These are phyloP conservation scores for Holothuria leucospilota DNA, from an alignment of 53 echinoderm and acorn worm species.

Conservation along the genomic window DNA sequence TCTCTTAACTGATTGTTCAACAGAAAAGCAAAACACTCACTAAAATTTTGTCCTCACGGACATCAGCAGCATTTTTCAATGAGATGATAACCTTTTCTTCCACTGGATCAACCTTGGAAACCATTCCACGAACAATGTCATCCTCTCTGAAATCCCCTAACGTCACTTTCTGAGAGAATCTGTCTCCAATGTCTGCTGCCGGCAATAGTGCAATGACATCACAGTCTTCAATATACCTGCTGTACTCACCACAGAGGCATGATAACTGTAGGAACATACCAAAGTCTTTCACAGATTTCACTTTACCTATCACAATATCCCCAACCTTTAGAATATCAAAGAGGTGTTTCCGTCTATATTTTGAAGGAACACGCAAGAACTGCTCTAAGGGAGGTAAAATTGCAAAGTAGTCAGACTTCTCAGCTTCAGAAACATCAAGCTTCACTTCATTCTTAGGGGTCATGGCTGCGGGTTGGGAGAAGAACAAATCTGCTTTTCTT, in stretches of 20 bases:
- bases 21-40: constrained; percentile 44
- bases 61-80: constrained; percentile 62
- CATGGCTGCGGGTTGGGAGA: constrained; percentile 22
- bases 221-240: constrained; percentile 67
- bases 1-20: too few relatives aligned
- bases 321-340: constrained; percentile 70
- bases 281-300: constrained; percentile 87
- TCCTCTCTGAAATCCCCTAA: constrained; percentile 73
- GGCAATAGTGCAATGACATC: constrained; percentile 82
- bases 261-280: constrained; percentile 86
- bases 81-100: constrained; percentile 90
- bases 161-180: constrained; percentile 65
- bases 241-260: constrained; percentile 63
- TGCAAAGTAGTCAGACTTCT: constrained; percentile 81
- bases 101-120: constrained; percentile 74
- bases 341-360: constrained; percentile 63
- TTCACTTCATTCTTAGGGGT: constrained; percentile 2
- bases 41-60: constrained; percentile 48
- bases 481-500: constrained; percentile 84
- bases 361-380: constrained; percentile 70
- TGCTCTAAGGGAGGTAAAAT: constrained; percentile 88
- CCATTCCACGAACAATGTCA: constrained; percentile 77
- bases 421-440: constrained; percentile 43
- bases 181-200: constrained; percentile 74
- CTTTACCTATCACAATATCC: constrained; percentile 72